Evolutionary conservation across 2,888 invertebrate genomes (phyloP), one percentile per base, ranked within the genome.

Genomic region (Alcis repandata): DNA sequence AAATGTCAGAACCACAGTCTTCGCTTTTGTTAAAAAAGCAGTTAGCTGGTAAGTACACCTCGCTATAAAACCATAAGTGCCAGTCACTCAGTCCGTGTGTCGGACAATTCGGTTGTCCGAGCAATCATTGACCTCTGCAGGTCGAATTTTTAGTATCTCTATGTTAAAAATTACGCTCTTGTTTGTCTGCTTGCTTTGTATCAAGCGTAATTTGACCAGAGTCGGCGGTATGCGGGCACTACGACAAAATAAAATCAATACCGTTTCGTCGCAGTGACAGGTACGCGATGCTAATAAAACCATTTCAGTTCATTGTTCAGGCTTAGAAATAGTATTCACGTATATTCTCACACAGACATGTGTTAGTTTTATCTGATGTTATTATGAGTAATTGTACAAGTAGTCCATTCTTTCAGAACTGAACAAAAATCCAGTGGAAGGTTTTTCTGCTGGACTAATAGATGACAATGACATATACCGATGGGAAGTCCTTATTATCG

Each of bases 401-500:
- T 45, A 22, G 38, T 38, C n/a, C 19, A 27, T 43, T 45, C 75
- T 80, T 96, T 79, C 95, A 99, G 99, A 99, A 95, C 94, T 99
- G 88, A 98, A 98, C 94, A 99, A 99, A 94, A 98, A 99, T 95
- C 99, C 99, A 88, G 99, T 99, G 60, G 99, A 99, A 95, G 99
- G 99, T 83, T 99, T 99, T 95, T 99, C 99, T 94, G 99, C 99
- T 92, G 99, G 99, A 81, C 95, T 99, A 81, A 98, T 99, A 92
- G 99, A 99, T 94, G 99, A 99, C 95, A 98, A 98, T 96, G 99
- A 99, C 94, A 98, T 99, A 92, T 99, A 98, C 94, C 96, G 98
- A 95, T 99, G 99, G 99, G 99, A 99, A 95, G 99, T 99, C 81
- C 96, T 99, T 83, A 99, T 99, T 90, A 99, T 99, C 94, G 99